Conservation (phyloP, 2,888 invertebrate genomes). For the Lasioglossum marginatum region DNA sequence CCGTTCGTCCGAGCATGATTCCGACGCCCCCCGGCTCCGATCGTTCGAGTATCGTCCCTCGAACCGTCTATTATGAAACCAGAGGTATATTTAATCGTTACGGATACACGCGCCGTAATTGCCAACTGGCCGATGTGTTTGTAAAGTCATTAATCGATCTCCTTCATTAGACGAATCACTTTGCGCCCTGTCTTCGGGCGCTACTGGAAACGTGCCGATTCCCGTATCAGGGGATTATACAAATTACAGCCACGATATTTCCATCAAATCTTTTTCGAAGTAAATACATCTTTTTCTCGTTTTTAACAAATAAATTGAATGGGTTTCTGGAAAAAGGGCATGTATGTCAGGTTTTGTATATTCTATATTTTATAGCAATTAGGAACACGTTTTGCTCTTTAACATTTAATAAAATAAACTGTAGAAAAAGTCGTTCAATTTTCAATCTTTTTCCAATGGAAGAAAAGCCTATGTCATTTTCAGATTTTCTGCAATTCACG, state of each 20-base stretch:
- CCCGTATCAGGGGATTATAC: neutral
- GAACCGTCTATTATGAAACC: conserved; percentile 44
- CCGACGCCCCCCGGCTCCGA: conserved; percentile 2
- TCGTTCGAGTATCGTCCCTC: conserved; percentile 3
- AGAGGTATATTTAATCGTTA: conserved; percentile 47
- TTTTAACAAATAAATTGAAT: too few species aligned
- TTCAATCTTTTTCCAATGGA: too few species aligned
- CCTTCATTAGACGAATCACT: conserved; percentile 33
- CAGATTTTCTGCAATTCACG: too few species aligned
- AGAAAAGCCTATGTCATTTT: too few species aligned
- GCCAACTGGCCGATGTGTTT: conserved; percentile 25
- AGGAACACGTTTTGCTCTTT: too few species aligned
- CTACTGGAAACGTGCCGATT: neutral
- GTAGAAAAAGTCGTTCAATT: too few species aligned
- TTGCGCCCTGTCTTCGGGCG: neutral
- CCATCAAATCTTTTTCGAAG: too few species aligned
- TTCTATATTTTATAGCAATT: too few species aligned
- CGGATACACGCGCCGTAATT: conserved; percentile 26
- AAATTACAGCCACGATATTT: neutral
- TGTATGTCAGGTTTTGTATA: too few species aligned
- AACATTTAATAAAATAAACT: too few species aligned
- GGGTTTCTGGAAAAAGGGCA: too few species aligned
- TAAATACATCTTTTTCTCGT: too few species aligned
- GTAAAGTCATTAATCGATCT: conserved; percentile 42
- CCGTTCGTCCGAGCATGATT: conserved; percentile 9